Base-by-base conservation (phyloP, 2,797 vertebrate genomes). In the Pseudochaenichthys georgianus region DNA sequence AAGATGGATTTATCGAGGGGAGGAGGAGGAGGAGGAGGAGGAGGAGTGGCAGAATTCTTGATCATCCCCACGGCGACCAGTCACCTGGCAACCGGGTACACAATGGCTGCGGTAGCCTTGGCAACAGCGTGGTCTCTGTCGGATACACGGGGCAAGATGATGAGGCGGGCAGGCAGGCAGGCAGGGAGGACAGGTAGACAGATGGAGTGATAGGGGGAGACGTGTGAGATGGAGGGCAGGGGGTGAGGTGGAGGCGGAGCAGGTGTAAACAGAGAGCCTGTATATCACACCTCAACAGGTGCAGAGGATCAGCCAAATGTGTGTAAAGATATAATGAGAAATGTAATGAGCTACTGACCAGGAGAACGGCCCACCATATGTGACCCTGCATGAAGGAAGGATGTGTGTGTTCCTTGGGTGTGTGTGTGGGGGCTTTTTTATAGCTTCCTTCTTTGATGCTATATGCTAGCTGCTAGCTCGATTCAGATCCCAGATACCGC, bases 51-150 rank as follows among this genome's bases (percentile, higher is more conserved):
- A 12, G 89, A 88, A 93, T 92, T 94, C 92, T 94, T 92, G 87
- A 94, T 95, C 93, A 93, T 92, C 76, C 87, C 93, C 92, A 93
- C 88, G 61, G 92, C 87, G 88, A 95, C 93, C 80, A 84, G 94
- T 95, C 94, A 94, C 95, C 92, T 94, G 93, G 95, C 95, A 96
- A 95, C 95, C 83, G 89, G 90, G 89, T 94, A 94, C 93, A 96
- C 95, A 96, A 96, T 95, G 89, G 94, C 84, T 87, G 77, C 73
- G 54, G 94, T 95, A 91, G 89, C 94, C 94, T 85, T 95, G 93
- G 91, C 91, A 91, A 95, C 93, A 89, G 91, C 87, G 84, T 93
- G 90, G 89, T 93, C 88, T 84, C 88, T 45, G 45, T 77, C 70
- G 8, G 78, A 80, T 76, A 48, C 59, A 74, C 6, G n/a, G 31